These are phyloP conservation scores for Polyploca ridens DNA, from an alignment of 2,888 invertebrate species.

Conservation along the genomic window DNA sequence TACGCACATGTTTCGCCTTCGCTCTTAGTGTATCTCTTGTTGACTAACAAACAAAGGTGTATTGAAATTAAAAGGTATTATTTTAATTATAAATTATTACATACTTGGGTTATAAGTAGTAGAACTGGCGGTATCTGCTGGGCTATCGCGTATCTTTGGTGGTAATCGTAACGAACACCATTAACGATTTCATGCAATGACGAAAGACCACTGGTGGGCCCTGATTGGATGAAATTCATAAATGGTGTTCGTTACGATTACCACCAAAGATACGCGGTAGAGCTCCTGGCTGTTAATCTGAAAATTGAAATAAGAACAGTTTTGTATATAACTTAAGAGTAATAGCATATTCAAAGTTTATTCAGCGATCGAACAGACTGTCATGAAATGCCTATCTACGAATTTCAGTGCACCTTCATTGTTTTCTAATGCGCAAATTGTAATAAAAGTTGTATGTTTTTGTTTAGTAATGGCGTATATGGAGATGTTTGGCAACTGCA, in stretches of 20 bases:
- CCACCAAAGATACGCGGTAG: no score
- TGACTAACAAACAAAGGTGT: slow-evolving; percentile 43
- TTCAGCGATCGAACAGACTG: background rate
- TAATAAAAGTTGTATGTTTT: slow-evolving; percentile 18
- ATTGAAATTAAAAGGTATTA: slow-evolving; percentile 31
- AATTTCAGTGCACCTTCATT: slow-evolving; percentile 10
- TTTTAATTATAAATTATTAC: background rate
- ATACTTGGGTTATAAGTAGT: no score
- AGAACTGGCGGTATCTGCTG: no score
- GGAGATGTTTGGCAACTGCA: slow-evolving; percentile 97
- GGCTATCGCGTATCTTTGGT: no score
- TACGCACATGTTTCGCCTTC: slow-evolving; percentile 47
- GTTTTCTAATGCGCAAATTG: background rate
- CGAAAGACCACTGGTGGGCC: no score
- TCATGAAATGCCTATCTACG: background rate
- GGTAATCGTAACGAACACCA: no score
- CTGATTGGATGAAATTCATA: no score
- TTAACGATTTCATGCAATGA: no score
- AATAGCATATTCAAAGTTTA: background rate
- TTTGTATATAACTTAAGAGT: no score
- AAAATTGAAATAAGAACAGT: no score
- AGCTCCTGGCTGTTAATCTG: no score
- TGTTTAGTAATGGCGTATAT: slow-evolving; percentile 96
- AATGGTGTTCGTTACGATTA: no score
- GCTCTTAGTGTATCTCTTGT: slow-evolving; percentile 43